Conservation (phyloP, 2,797 vertebrate species). For the Cirrhinus molitorella region DNA sequence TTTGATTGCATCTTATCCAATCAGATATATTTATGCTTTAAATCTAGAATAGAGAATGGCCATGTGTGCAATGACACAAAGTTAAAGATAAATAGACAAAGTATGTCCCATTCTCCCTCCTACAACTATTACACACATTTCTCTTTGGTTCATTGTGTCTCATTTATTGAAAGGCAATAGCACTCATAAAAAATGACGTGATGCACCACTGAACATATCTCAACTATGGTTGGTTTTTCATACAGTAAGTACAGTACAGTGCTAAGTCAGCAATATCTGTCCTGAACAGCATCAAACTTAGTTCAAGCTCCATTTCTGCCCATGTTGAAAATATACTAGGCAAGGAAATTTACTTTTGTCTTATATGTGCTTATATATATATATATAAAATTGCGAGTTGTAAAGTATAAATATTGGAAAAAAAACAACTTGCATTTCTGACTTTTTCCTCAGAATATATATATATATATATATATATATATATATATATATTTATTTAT, state of each 20-base stretch:
- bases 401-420: too few species aligned
- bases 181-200: neutral
- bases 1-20: neutral
- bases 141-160: neutral
- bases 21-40: neutral
- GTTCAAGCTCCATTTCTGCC: constrained; percentile 3
- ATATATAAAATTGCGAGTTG: too few species aligned
- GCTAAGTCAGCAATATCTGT: neutral
- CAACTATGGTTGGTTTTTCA: neutral
- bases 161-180: neutral
- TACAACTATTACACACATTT: neutral
- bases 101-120: neutral
- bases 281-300: neutral
- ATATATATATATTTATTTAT: too few species aligned
- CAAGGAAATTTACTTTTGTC: neutral
- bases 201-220: neutral
- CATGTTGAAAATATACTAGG: neutral
- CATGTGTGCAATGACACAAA: neutral
- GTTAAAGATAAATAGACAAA: neutral
- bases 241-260: neutral
- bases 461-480: too few species aligned
- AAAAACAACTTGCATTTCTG: too few species aligned
- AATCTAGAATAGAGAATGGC: neutral
- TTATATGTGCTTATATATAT: neutral
- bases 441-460: too few species aligned